Conservation (phyloP, 1,140 invertebrate genomes). For the Pseudomyrmex dendroicus region DNA sequence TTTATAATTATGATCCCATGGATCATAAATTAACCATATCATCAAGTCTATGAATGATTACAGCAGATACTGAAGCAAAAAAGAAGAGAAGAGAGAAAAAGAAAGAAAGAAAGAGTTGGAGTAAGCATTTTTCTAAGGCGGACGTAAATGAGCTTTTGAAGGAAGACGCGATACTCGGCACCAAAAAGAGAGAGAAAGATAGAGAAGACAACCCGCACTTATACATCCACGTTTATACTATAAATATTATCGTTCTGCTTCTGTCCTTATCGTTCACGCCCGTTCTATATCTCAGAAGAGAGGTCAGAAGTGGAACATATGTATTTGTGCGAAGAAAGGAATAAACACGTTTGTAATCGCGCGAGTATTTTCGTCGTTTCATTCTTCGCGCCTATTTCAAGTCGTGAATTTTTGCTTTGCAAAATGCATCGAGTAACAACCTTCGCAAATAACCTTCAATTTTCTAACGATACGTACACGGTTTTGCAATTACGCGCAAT, state of each 20-base stretch:
- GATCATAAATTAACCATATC: background rate
- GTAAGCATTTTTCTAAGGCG: slow-evolving; percentile 2
- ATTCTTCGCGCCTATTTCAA: slow-evolving; percentile 1
- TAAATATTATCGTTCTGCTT: slow-evolving; percentile 59
- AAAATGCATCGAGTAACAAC: background rate
- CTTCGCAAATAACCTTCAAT: slow-evolving; percentile 30
- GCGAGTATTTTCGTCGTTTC: slow-evolving; percentile 19
- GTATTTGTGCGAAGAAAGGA: slow-evolving; percentile 26
- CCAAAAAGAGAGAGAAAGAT: background rate
- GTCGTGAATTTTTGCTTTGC: background rate
- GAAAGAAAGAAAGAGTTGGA: background rate
- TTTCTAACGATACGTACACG: slow-evolving; percentile 3
- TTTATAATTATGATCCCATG: no score
- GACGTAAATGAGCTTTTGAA: slow-evolving; percentile 42
- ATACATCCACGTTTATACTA: slow-evolving; percentile 5
- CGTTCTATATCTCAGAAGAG: slow-evolving; percentile 16
- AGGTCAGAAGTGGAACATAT: slow-evolving; percentile 36
- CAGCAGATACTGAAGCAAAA: no score
- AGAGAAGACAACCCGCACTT: slow-evolving; percentile 4
- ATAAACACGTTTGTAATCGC: slow-evolving; percentile 53
- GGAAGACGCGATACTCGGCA: background rate
- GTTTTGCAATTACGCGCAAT: background rate
- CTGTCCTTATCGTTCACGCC: slow-evolving; percentile 39
- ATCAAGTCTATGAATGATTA: background rate
- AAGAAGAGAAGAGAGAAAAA: background rate